Evolutionary conservation across 2,888 invertebrate genomes (phyloP), one percentile per base, ranked within the genome.

Genomic region (Scelioninae gen. 1): DNA sequence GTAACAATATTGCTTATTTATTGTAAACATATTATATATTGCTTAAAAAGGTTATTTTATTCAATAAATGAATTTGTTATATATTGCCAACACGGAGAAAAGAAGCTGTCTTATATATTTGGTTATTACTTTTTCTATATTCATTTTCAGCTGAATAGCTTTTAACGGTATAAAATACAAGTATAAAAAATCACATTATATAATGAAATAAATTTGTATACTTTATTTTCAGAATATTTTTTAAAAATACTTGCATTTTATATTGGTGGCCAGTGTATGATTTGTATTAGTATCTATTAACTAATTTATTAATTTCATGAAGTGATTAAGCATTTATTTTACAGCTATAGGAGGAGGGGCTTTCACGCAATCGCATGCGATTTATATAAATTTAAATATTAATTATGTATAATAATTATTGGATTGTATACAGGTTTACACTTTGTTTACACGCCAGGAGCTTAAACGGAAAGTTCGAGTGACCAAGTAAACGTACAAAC

Each of bases 271-370:
- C 77, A 84, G 77, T 86, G 85, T 87, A 87, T 87, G 83, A 87
- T 86, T 88, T 86, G 83, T 84, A 83, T 87, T 84, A 84, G 86
- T 86, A 87, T 86, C 87, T 87, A 88, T 87, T 87, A 87, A 90
- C 90, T 90, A 90, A 90, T 90, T 89, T 86, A 88, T 89, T 91
- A 90, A 90, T 90, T 89, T 88, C 85, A 85, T 88, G 84, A 87
- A 87, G 90, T 88, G 89, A 89, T 88, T 86, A 85, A 84, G 87
- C 87, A 87, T 90, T 91, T 90, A 89, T 90, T 91, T 89, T 91
- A 90, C 91, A 91, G 90, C 90, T 89, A 77, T 83, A 92, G 91
- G 91, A 91, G 91, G 88, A 91, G 91, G 92, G 90, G 92, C 91
- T 91, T 92, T 89, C 87, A 88, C 86, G 88, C 89, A 88, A 89